Percentiles rank a stretch among this genome's conserved stretches.
These are phyloP conservation scores for Zaprionus nigranus DNA, from an alignment of 1,140 invertebrate genomes.

Conservation along the genomic window DNA sequence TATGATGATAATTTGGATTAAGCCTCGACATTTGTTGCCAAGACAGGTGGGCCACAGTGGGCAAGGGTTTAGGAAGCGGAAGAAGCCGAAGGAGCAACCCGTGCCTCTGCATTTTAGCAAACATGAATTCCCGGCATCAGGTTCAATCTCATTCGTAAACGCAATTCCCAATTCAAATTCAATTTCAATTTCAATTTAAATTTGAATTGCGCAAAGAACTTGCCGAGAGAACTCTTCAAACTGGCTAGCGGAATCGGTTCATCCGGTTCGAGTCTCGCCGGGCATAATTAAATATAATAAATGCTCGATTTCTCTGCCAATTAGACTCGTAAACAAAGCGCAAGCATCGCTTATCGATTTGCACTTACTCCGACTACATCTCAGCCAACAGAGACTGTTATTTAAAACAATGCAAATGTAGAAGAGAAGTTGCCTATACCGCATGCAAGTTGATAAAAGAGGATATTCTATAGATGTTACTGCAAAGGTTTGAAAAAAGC, in stretches of 20 bases:
- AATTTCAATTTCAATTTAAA: slow-evolving; percentile 7
- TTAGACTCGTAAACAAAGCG: slow-evolving; percentile 4
- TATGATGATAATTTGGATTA: slow-evolving; percentile 74
- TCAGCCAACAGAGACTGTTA: background rate
- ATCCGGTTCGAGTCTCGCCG: background rate
- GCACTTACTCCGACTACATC: background rate
- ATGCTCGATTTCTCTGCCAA: slow-evolving; percentile 3
- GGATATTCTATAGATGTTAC: too few species aligned
- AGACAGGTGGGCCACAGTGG: background rate
- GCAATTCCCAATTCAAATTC: slow-evolving; percentile 12
- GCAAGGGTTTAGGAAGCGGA: background rate
- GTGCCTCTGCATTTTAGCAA: slow-evolving; percentile 20
- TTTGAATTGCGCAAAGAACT: slow-evolving; percentile 1
- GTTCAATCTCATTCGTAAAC: background rate
- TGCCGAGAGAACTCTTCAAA: background rate
- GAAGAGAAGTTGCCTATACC: too few species aligned
- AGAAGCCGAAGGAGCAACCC: too few species aligned
- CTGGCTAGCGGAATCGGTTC: background rate
- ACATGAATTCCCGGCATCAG: slow-evolving; percentile 14
- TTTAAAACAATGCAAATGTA: too few species aligned
- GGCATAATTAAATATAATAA: slow-evolving; percentile 8
- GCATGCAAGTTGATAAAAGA: too few species aligned
- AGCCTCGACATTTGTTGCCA: slow-evolving; percentile 19
- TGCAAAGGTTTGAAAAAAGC: too few species aligned
- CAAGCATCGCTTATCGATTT: background rate